Evolutionary conservation across 2,888 invertebrate species (phyloP), one percentile per base, ranked within the genome.

Genomic region (Oxycera nigricornis): DNA sequence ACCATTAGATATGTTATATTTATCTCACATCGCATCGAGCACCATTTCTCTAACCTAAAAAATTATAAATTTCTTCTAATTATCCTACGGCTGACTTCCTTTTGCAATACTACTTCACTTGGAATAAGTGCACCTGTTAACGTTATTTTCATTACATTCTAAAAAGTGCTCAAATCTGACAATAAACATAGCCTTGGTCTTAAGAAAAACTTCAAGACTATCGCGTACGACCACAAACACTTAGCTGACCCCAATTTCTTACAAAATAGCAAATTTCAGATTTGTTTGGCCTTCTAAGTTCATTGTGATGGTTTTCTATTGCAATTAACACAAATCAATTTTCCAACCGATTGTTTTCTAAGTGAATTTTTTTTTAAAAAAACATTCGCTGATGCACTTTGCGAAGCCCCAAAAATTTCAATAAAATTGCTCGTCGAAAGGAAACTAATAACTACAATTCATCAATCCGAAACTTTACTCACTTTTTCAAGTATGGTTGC

Each of bases 271-370:
- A 14, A 59, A 28, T 2, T n/a, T n/a, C 2, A 59, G 17, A 14
- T 9, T 55, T n/a, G n/a, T n/a, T n/a, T 55, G 52, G 52, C 52
- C 52, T 55, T 55, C 59, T 59, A n/a, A 59, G 3, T 59, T 24
- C 55, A 24, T 24, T 22, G 55, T 30, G 17, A 59, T 14, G n/a
- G 28, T 30, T 22, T 55, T 26, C 59, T 6, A 14, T 59, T 59
- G 26, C 59, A 30, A 28, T 28, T 28, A 59, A 59, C 59, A n/a
- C 30, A 59, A 11, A 46, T n/a, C 46, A 7, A 46, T 46, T 46
- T 46, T 46, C n/a, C 11, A 46, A 46, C 17, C 46, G n/a, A 59
- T 59, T 59, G 24, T 59, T 59, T 26, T 9, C 30, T 28, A 11
- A 59, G 11, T 59, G 30, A 22, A 7, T 6, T 9, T 30, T 30